phyloP scores from a whole-genome alignment of 2,888 invertebrate genomes.

The Acronicta alni region DNA sequence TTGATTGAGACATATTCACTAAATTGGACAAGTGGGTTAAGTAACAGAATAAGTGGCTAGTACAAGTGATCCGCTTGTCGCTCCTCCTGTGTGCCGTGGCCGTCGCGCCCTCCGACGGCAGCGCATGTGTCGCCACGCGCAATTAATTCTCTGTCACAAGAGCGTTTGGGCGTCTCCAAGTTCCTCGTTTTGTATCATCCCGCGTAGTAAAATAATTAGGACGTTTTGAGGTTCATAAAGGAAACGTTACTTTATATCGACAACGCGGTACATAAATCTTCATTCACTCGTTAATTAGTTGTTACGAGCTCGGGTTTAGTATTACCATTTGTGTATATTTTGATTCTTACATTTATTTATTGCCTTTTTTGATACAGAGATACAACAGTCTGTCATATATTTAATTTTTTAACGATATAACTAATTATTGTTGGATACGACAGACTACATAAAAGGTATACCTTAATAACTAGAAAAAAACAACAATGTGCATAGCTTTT shows the following conservation, averaged over 20 bases:
- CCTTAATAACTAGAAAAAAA: background rate
- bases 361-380: background rate
- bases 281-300: conserved; percentile 85
- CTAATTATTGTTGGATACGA: background rate
- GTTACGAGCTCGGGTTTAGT: conserved; percentile 69
- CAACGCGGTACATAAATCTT: conserved; percentile 88
- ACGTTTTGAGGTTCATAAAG: conserved; percentile 89
- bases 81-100: conserved; percentile 54
- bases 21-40: conserved; percentile 37
- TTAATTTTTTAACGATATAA: background rate
- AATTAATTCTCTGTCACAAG: conserved; percentile 89
- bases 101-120: conserved; percentile 46
- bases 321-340: conserved; percentile 60
- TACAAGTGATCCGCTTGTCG: conserved; percentile 23
- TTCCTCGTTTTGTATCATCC: conserved; percentile 83
- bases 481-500: background rate
- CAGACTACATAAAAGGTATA: background rate
- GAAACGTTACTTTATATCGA: conserved; percentile 89
- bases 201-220: conserved; percentile 88
- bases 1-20: conserved; percentile 28
- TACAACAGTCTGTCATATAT: background rate
- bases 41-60: conserved; percentile 10
- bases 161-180: conserved; percentile 88
- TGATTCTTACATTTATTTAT: conserved; percentile 39
- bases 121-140: conserved; percentile 87